phyloP scores from a whole-genome alignment of 2,888 invertebrate species.

The Gryllus longicercus region DNA sequence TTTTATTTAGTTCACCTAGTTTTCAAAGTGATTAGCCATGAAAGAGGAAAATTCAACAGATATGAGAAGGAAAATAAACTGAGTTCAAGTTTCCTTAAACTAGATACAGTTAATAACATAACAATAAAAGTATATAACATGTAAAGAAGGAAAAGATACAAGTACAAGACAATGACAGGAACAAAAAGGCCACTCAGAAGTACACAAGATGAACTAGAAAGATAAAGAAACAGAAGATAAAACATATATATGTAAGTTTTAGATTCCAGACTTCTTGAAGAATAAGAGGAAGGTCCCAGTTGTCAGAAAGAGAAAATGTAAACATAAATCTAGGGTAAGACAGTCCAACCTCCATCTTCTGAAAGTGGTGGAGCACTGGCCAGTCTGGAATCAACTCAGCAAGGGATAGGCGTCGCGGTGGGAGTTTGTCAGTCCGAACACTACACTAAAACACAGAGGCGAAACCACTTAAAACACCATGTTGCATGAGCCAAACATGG shows the following conservation, averaged over 20 bases:
- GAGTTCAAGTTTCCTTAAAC: too few relatives aligned
- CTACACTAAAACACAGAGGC: conserved; percentile 44
- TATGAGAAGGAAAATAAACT: too few relatives aligned
- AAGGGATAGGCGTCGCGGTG: conserved; percentile 78
- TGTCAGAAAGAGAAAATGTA: conserved; percentile 31
- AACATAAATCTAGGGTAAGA: conserved; percentile 37
- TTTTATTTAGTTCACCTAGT: too few relatives aligned
- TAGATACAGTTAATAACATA: too few relatives aligned
- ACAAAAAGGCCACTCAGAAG: not conserved
- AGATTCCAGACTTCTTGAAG: not conserved
- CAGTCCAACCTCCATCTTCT: conserved; percentile 79
- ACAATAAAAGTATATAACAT: too few relatives aligned
- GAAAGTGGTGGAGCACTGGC: conserved; percentile 83
- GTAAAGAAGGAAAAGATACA: too few relatives aligned
- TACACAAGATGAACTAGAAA: conserved; percentile 3
- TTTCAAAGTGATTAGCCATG: too few relatives aligned
- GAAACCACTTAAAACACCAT: not conserved
- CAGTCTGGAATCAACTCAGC: conserved; percentile 96
- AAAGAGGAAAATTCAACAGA: too few relatives aligned
- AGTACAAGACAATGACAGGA: too few relatives aligned
- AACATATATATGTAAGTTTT: not conserved
- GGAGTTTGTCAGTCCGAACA: conserved; percentile 44
- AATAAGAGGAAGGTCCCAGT: conserved; percentile 35
- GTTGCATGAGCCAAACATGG: not conserved
- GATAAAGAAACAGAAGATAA: not conserved